Conservation (phyloP, 1,140 invertebrate genomes). For the Forficula auricularia region DNA sequence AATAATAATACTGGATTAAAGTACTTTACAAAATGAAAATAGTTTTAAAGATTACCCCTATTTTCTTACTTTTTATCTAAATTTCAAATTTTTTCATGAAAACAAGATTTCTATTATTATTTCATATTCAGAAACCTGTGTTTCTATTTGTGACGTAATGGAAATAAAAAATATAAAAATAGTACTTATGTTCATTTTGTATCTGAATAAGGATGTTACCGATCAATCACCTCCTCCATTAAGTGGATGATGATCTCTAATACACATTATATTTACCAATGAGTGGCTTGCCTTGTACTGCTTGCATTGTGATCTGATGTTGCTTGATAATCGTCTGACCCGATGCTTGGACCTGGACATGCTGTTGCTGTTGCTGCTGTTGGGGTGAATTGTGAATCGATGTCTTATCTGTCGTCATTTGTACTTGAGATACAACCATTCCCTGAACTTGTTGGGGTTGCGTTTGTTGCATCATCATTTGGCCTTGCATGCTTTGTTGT, state of each 20-base stretch:
- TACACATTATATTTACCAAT: conserved; percentile 1
- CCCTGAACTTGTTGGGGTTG: conserved; percentile 19
- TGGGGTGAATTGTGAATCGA: conserved; percentile 19
- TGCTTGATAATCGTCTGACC: conserved; percentile 1
- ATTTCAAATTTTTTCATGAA: too few relatives aligned
- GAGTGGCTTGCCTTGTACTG: conserved; percentile 15
- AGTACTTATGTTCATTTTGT: too few relatives aligned
- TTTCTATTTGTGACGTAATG: too few relatives aligned
- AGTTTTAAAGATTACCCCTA: too few relatives aligned
- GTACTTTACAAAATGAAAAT: too few relatives aligned
- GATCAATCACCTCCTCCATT: neutral
- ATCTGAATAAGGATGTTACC: too few relatives aligned
- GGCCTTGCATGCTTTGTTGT: conserved; percentile 17
- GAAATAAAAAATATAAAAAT: too few relatives aligned
- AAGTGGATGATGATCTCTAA: neutral
- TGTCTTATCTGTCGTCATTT: conserved; percentile 14
- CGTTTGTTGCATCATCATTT: neutral
- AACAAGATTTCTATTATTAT: too few relatives aligned
- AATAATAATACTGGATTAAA: too few relatives aligned
- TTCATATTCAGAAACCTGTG: too few relatives aligned
- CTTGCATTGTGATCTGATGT: neutral
- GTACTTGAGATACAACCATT: conserved; percentile 10
- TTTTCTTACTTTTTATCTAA: too few relatives aligned
- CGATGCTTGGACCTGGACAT: neutral
- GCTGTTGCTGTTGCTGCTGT: conserved; percentile 26